These are phyloP conservation scores for Diachasmimorpha longicaudata DNA, from an alignment of 1,140 invertebrate species.

Conservation along the genomic window DNA sequence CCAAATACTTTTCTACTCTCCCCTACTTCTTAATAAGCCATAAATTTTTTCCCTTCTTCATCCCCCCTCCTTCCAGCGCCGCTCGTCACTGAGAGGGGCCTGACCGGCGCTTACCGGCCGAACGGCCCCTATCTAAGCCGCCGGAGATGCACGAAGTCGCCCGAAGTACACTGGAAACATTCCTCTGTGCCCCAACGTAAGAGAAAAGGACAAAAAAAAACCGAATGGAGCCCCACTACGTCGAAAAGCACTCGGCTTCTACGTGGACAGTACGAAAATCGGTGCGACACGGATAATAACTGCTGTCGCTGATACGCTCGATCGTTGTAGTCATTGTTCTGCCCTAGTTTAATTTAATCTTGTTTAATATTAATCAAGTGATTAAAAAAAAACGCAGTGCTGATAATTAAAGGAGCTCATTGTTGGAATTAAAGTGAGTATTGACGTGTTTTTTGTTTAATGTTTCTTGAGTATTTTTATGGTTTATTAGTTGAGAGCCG, in stretches of 20 bases:
- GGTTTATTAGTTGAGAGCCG: neutral
- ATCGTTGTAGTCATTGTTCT: neutral
- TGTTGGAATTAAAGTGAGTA: neutral
- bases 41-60: neutral
- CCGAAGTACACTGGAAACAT: neutral
- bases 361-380: neutral
- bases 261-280: slow-evolving; percentile 10
- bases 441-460: neutral
- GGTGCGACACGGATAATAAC: neutral
- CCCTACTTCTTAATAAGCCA: neutral
- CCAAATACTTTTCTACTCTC: neutral
- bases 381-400: neutral
- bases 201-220: neutral
- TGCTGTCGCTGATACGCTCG: neutral
- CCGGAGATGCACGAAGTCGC: neutral
- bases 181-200: neutral
- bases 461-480: too few relatives aligned
- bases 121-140: neutral
- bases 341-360: slow-evolving; percentile 1
- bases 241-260: neutral
- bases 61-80: too few relatives aligned
- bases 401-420: neutral
- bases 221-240: neutral
- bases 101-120: neutral
- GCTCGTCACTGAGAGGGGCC: neutral